Conservation (phyloP, 2,797 vertebrate genomes). For the Lerista edwardsae region DNA sequence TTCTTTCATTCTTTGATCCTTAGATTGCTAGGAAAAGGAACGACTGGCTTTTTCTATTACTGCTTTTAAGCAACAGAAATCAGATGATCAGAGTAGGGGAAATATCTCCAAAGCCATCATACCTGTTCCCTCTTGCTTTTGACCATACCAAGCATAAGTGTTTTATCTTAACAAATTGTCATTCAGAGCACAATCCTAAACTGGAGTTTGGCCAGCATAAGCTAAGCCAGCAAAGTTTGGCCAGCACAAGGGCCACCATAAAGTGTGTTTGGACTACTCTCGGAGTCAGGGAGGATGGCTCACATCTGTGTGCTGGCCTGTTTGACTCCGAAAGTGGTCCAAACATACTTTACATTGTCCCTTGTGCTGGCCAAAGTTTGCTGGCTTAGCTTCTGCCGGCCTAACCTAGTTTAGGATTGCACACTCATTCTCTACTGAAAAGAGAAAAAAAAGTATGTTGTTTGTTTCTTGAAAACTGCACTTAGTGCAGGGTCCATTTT, state of each 20-base stretch:
- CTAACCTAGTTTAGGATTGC: too few species aligned
- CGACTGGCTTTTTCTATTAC: neutral
- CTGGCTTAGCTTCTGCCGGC: too few species aligned
- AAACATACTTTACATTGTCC: too few species aligned
- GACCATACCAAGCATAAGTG: neutral
- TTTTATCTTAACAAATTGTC: neutral
- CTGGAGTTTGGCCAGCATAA: too few species aligned
- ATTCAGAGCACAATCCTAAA: too few species aligned
- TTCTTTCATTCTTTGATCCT: neutral
- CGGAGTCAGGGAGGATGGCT: too few species aligned
- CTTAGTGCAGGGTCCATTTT: neutral
- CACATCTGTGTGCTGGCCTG: too few species aligned
- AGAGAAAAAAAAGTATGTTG: neutral
- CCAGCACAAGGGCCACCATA: too few species aligned
- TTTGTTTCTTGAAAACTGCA: neutral
- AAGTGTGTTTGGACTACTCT: too few species aligned
- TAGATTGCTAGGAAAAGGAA: neutral
- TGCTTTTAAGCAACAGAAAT: slow-evolving; percentile 5
- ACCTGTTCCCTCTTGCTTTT: neutral
- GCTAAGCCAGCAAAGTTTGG: too few species aligned
- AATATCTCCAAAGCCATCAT: neutral
- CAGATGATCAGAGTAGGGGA: neutral
- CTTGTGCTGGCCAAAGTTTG: too few species aligned
- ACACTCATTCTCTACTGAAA: neutral
- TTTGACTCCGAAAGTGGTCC: too few species aligned